These are phyloP conservation scores for Euura lappo DNA, from an alignment of 1,140 invertebrate genomes.

Conservation along the genomic window DNA sequence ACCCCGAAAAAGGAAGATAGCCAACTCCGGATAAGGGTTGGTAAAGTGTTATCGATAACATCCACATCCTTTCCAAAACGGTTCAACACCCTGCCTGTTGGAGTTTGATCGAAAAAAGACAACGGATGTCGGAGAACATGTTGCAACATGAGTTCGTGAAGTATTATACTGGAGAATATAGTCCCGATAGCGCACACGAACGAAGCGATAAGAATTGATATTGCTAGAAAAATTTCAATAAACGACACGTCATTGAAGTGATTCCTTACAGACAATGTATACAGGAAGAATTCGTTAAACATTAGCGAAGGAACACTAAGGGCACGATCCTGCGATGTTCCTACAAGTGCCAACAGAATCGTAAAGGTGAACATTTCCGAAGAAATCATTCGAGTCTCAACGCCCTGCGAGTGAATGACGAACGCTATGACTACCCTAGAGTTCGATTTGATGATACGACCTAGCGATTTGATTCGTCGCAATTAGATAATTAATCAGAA, in stretches of 20 bases:
- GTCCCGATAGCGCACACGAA: constrained; percentile 66
- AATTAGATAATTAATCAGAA: neutral
- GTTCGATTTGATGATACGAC: too few species aligned
- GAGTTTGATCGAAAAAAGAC: constrained; percentile 79
- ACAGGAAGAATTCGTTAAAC: too few species aligned
- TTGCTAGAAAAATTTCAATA: constrained; percentile 57
- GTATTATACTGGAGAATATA: constrained; percentile 64
- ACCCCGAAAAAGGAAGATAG: constrained; percentile 65
- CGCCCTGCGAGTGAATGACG: too few species aligned
- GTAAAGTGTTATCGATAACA: constrained; percentile 66
- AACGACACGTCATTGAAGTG: neutral
- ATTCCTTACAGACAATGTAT: too few species aligned
- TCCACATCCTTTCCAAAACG: constrained; percentile 78
- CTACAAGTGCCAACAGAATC: too few species aligned
- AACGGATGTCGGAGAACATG: constrained; percentile 71
- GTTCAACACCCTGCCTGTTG: constrained; percentile 75
- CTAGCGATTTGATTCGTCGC: too few species aligned
- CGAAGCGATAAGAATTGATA: constrained; percentile 61
- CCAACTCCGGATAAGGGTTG: constrained; percentile 47
- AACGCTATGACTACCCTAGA: too few species aligned
- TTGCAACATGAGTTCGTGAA: constrained; percentile 68
- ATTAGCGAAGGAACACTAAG: too few species aligned
- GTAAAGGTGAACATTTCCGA: too few species aligned
- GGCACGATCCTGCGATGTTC: too few species aligned
- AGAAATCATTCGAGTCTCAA: too few species aligned